Conservation (phyloP, 2,797 vertebrate genomes). For the Ispidina picta region DNA sequence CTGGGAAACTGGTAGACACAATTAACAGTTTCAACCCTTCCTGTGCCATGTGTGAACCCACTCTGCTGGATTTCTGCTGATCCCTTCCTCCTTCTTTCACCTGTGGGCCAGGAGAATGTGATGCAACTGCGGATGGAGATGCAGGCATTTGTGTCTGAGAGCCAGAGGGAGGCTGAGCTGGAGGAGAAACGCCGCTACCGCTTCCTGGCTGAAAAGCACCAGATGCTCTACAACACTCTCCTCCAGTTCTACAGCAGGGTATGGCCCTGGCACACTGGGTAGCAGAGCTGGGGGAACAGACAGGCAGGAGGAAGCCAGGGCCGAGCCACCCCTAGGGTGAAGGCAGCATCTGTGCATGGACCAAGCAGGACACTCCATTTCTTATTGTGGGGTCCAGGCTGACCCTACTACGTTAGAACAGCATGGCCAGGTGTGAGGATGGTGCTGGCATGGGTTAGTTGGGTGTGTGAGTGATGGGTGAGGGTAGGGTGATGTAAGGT, state of each 20-base stretch:
- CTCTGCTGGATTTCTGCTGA: neutral
- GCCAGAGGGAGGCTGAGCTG: constrained; percentile 85
- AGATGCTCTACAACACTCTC: constrained; percentile 78
- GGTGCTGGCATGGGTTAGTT: neutral
- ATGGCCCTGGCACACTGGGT: neutral
- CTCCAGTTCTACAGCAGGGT: constrained; percentile 81
- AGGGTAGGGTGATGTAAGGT: neutral
- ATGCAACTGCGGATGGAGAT: constrained; percentile 80
- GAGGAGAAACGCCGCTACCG: constrained; percentile 94
- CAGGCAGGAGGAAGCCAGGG: neutral
- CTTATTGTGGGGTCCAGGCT: neutral
- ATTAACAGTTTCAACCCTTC: neutral
- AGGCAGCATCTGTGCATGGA: neutral
- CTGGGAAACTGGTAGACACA: neutral
- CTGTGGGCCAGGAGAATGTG: constrained; percentile 80
- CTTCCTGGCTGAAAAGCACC: constrained; percentile 95
- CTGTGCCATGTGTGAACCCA: accelerated
- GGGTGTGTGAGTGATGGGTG: neutral
- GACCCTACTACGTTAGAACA: neutral
- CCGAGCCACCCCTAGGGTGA: neutral
- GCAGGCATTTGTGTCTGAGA: constrained; percentile 85
- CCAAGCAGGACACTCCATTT: neutral
- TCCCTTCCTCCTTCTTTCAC: neutral
- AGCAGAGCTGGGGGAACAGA: neutral
- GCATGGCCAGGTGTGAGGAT: neutral